These are phyloP conservation scores for Xiphophorus maculatus DNA, from an alignment of 2,113 vertebrate species.

Conservation along the genomic window DNA sequence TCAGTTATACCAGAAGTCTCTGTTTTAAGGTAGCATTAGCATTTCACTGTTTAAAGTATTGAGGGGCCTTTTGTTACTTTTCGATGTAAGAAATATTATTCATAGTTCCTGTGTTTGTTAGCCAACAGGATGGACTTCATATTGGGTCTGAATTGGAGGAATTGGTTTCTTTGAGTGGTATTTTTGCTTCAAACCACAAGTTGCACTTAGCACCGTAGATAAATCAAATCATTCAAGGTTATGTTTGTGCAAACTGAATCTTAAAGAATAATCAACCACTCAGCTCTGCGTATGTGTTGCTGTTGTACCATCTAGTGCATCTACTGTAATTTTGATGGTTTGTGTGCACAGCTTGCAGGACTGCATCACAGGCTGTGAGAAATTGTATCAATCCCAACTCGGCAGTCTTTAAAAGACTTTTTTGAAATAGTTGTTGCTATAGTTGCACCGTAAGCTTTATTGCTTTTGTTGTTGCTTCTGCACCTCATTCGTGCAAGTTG, in stretches of 20 bases:
- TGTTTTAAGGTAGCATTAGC: neutral
- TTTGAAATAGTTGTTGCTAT: neutral
- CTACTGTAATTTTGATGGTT: neutral
- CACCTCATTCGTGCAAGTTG: slow-evolving; percentile 2
- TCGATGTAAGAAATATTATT: neutral
- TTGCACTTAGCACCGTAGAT: no score
- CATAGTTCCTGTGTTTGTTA: neutral
- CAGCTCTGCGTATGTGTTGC: neutral
- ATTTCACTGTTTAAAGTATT: neutral
- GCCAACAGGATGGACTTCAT: neutral
- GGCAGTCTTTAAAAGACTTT: neutral
- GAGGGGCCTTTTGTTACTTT: neutral
- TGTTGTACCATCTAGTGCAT: neutral
- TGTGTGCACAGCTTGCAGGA: neutral
- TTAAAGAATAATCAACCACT: neutral
- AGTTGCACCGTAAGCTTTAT: neutral
- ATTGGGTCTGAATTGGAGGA: neutral
- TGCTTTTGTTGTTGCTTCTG: neutral
- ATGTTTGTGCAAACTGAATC: neutral
- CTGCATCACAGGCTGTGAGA: neutral
- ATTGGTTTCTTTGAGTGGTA: no score
- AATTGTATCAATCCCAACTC: neutral
- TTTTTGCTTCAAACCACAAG: neutral
- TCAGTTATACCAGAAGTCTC: neutral
- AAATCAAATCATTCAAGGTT: no score